Evolutionary conservation across 2,888 invertebrate species (phyloP).

Genomic region (Dyspetes luteomarginatus): DNA sequence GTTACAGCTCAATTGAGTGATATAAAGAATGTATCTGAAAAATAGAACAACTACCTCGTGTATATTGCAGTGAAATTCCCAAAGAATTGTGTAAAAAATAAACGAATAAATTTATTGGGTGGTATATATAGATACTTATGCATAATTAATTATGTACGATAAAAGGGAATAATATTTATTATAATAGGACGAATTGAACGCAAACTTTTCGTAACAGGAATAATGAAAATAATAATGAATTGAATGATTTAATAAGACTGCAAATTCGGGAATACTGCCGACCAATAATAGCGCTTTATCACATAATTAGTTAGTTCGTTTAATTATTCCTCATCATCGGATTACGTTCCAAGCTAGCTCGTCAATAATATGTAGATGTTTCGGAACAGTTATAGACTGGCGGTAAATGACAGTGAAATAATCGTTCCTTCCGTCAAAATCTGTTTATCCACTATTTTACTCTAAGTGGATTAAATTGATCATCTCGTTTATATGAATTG

Average conservation of each 20-base stretch:
- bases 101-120: neutral
- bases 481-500: too few relatives aligned
- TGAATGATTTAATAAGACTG: too few relatives aligned
- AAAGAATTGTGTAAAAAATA: too few relatives aligned
- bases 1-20: too few relatives aligned
- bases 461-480: neutral
- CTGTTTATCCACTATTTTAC: neutral
- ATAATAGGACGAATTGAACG: neutral
- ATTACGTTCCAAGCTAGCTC: neutral
- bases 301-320: neutral
- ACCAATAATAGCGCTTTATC: neutral
- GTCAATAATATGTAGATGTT: neutral
- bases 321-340: neutral
- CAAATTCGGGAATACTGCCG: too few relatives aligned
- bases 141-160: neutral
- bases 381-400: neutral
- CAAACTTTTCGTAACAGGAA: neutral
- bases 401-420: neutral
- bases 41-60: too few relatives aligned
- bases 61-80: too few relatives aligned
- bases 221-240: neutral
- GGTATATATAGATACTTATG: neutral
- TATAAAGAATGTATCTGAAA: too few relatives aligned
- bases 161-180: neutral
- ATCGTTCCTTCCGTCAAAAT: neutral